Base-by-base conservation (phyloP, 2,888 invertebrate genomes). In the Myopa tessellatipennis region DNA sequence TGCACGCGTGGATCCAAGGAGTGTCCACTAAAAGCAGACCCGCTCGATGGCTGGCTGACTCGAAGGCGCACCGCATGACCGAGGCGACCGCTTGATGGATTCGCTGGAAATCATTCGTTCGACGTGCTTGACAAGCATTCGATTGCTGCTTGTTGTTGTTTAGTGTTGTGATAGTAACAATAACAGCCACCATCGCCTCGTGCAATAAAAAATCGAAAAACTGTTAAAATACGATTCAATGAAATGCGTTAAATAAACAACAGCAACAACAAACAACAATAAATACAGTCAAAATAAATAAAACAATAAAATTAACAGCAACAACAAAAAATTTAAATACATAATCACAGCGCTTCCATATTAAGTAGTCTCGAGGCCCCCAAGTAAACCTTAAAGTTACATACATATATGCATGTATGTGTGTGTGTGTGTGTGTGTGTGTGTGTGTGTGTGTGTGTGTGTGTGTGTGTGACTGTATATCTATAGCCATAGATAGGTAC, bases 51-150 rank as follows among this genome's bases (percentile, higher is more conserved):
- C 26, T 2, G 8, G 36, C 14, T 71, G 38, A 55, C 58, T 36
- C 36, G 5, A 16, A 58, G 18, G 16, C 34, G 16, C 34, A 70
- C 26, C 55, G 70, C 36, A 16, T 50, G 18, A 69, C 26, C 38
- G 34, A 55, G 34, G 34, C 73, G 63, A 61, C 61, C 74, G 75
- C 68, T 16, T 75, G 75, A 69, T 75, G 69, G 69, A 69, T 75
- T 75, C 69, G 26, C 69, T 75, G 68, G 60, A 75, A 75, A 75
- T 74, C 74, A 74, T 36, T 45, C 58, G 74, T 61, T 75, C 69
- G 45, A 75, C 74, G 74, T 65, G 36, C 45, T 50, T 36, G 63
- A 63, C 74, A 52, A 65, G 8, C 65, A 36, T 58, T 45, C 10
- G 45, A 45, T 45, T 45, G 45, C 45, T 45, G 45, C 45, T 45